A percentile compares a stretch with the other conserved stretches of the same genome.
Conservation (phyloP, 1,140 invertebrate species). For the Chironomus tepperi region DNA sequence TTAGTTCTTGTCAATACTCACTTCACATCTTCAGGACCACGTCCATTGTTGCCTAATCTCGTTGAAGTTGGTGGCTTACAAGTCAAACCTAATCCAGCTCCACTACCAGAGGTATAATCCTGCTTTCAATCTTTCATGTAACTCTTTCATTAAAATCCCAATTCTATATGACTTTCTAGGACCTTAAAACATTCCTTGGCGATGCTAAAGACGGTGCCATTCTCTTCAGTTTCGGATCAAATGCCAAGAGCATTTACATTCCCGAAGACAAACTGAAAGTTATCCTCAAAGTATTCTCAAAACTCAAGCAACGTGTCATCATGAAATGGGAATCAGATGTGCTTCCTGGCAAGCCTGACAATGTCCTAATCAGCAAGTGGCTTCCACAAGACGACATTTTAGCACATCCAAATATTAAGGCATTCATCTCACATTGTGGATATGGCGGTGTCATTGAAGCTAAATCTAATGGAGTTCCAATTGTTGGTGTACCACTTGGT, state of each 20-base stretch:
- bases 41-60: constrained; percentile 40
- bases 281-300: constrained; percentile 31
- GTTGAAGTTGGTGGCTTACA: constrained; percentile 45
- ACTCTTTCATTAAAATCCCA: too few species aligned
- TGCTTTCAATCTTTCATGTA: too few species aligned
- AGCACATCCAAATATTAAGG: constrained; percentile 40
- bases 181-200: constrained; percentile 30
- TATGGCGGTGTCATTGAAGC: constrained; percentile 44
- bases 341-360: constrained; percentile 33
- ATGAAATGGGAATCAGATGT: constrained; percentile 41
- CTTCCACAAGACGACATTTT: constrained; percentile 47
- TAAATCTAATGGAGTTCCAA: constrained; percentile 43
- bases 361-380: constrained; percentile 48
- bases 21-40: constrained; percentile 39
- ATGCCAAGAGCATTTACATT: constrained; percentile 28
- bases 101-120: constrained; percentile 34
- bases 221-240: constrained; percentile 31
- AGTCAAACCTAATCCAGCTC: constrained; percentile 29
- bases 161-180: constrained; percentile 28
- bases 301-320: constrained; percentile 41
- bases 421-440: constrained; percentile 47
- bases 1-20: constrained; percentile 45
- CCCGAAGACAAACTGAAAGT: constrained; percentile 21
- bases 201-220: constrained; percentile 30
- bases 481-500: constrained; percentile 43